A percentile compares a stretch with the other conserved stretches of the same genome.
These are phyloP conservation scores for Calliopum simillimum DNA, from an alignment of 2,888 invertebrate genomes.

Conservation along the genomic window DNA sequence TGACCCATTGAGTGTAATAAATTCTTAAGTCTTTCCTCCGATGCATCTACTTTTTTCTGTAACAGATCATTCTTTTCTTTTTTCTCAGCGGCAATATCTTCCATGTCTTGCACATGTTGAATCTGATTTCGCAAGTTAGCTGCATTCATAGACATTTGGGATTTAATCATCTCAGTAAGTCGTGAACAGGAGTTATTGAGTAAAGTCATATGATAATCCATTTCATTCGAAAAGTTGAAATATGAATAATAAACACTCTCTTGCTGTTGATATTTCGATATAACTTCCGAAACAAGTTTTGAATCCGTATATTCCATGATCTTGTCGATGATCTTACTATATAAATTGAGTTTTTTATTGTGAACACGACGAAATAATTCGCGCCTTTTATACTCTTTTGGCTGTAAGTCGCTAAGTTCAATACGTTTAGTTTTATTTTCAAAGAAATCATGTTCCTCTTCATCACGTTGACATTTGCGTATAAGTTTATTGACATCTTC, in stretches of 20 bases:
- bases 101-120: conserved; percentile 41
- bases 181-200: conserved; percentile 61
- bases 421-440: conserved; percentile 57
- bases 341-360: conserved; percentile 59
- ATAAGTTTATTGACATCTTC: conserved; percentile 63
- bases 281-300: conserved; percentile 55
- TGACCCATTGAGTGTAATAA: conserved; percentile 55
- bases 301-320: conserved; percentile 60
- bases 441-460: conserved; percentile 58
- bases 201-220: conserved; percentile 64
- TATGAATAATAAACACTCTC: conserved; percentile 66
- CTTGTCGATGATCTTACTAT: conserved; percentile 60
- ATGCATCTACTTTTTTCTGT: conserved; percentile 45
- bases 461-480: conserved; percentile 59
- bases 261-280: conserved; percentile 63
- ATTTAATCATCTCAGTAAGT: conserved; percentile 57
- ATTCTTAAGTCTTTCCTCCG: conserved; percentile 53
- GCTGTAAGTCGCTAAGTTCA: conserved; percentile 57
- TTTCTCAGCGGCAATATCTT: conserved; percentile 50
- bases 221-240: conserved; percentile 65
- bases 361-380: conserved; percentile 58
- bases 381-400: conserved; percentile 62
- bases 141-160: conserved; percentile 52
- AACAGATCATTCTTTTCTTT: conserved; percentile 49
- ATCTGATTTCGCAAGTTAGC: conserved; percentile 33